phyloP scores from a whole-genome alignment of 2,888 invertebrate genomes.

The Yponomeuta cagnagella region DNA sequence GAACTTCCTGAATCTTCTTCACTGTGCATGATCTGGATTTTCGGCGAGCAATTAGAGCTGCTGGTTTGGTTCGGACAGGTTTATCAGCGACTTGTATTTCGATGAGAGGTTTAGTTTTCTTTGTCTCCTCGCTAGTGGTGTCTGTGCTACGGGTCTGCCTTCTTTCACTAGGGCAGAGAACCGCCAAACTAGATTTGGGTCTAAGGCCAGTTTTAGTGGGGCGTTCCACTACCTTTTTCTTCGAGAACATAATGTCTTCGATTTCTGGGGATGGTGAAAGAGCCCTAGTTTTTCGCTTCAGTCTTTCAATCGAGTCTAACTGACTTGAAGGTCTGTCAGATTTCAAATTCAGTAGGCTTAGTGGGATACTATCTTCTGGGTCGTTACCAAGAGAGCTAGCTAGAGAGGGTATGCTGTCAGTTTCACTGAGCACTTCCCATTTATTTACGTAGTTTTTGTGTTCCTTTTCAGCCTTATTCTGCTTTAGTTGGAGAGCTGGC shows the following conservation, averaged over 20 bases:
- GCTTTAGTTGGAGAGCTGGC: conserved; percentile 61
- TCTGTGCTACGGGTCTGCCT: conserved; percentile 62
- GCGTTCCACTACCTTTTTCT: conserved; percentile 56
- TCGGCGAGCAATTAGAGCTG: conserved; percentile 47
- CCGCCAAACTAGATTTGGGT: conserved; percentile 65
- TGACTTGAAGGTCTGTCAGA: conserved; percentile 44
- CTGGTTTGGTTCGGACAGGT: conserved; percentile 34
- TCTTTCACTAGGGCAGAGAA: conserved; percentile 58
- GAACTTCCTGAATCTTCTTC: conserved; percentile 51
- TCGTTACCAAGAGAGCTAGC: conserved; percentile 66
- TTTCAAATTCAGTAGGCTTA: conserved; percentile 67
- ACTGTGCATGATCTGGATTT: conserved; percentile 62
- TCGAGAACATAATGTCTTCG: conserved; percentile 66
- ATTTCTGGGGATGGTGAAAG: conserved; percentile 77
- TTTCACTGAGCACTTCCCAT: conserved; percentile 77
- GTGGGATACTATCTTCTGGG: conserved; percentile 77
- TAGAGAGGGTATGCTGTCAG: conserved; percentile 74
- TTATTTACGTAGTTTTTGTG: conserved; percentile 62
- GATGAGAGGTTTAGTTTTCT: conserved; percentile 37
- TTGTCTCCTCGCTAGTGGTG: conserved; percentile 45
- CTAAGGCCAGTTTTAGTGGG: conserved; percentile 49
- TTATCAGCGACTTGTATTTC: conserved; percentile 37
- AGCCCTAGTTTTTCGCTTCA: conserved; percentile 75
- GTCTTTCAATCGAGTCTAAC: conserved; percentile 54
- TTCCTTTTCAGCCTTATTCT: conserved; percentile 58